Evolutionary conservation across 2,888 invertebrate species (phyloP), one percentile per base, ranked within the genome.

Genomic region (Luperina testacea): DNA sequence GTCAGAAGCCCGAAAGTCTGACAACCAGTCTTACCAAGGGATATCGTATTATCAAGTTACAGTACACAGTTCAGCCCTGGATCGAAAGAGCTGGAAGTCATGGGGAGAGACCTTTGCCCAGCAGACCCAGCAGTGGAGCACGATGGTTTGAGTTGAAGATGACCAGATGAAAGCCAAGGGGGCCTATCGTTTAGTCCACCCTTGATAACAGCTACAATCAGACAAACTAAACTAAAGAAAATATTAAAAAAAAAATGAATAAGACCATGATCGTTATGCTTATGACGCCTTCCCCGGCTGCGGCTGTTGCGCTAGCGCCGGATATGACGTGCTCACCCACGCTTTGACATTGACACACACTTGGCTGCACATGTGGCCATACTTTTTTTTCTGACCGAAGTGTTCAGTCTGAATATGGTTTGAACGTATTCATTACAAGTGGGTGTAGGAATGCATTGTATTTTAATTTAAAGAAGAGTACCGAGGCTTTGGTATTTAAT

Each of bases 271-370:
- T 38, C 63, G 57, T 67, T 78, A 69, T 38, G 7, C 38, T 38
- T 38, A 38, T 84, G 81, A 87, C 80, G 84, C 80, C 51, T 77
- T 75, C 81, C 78, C 89, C 65, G 68, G 45, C 64, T 65, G 75
- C 80, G 75, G 68, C 80, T 75, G 32, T 72, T 61, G 63, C 82
- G 74, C 75, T 53, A 53, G 63, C 84, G 72, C 81, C 82, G 87
- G 90, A 89, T 68, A 65, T 85, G 85, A 84, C 83, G 88, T 85
- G 82, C 84, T 42, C n/a, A 45, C 77, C 86, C 84, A 80, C 78
- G 78, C 77, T 84, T 82, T 90, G 89, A 88, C 88, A 90, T 90
- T 90, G 90, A 88, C 87, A 87, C 77, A 89, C 88, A 85, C 83
- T 83, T 80, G 79, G 75, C 38, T 80, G 79, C 85, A 82, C 80